Evolutionary conservation across 2,888 invertebrate species (phyloP), one percentile per base, ranked within the genome.

Genomic region (Acanthosepion esculentum): DNA sequence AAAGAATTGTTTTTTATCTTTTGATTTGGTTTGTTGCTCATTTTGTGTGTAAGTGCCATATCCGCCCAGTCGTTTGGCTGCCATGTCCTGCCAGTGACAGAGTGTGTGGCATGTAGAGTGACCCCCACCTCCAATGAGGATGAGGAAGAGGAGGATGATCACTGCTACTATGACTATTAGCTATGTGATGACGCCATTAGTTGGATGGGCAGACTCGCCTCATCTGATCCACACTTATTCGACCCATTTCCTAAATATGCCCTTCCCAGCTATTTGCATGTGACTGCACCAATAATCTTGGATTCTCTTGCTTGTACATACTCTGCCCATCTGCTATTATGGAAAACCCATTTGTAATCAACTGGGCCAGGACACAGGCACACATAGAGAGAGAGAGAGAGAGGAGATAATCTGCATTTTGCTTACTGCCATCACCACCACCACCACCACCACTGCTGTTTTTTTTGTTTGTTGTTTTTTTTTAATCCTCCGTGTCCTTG

Each of bases 241-340:
- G 23, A 59, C 15, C n/a, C 78, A 78, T 33, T 78, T 33, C n/a
- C 78, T 12, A n/a, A 78, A n/a, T 12, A n/a, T n/a, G 33, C 15
- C n/a, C n/a, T 78, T n/a, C n/a, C 78, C 78, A 78, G 78, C 78
- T 15, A n/a, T 78, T 78, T 78, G 78, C 78, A 78, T 78, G 29
- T 78, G n/a, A 78, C n/a, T 78, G 78, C 78, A 78, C 78, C 12
- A 78, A 78, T 78, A 78, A 33, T 78, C n/a, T 78, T 78, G 78
- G 78, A n/a, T 78, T 33, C 78, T 78, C 78, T 78, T 78, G 78
- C 78, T 78, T 78, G 78, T 78, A 78, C 78, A 78, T 78, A 78
- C 18, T 12, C 78, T n/a, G n/a, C 78, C n/a, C 78, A 78, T 15
- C 23, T 23, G 23, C 59, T 59, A 59, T 59, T 59, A 59, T 59